phyloP scores from a whole-genome alignment of 2,888 invertebrate species.

The Pterostichus niger region DNA sequence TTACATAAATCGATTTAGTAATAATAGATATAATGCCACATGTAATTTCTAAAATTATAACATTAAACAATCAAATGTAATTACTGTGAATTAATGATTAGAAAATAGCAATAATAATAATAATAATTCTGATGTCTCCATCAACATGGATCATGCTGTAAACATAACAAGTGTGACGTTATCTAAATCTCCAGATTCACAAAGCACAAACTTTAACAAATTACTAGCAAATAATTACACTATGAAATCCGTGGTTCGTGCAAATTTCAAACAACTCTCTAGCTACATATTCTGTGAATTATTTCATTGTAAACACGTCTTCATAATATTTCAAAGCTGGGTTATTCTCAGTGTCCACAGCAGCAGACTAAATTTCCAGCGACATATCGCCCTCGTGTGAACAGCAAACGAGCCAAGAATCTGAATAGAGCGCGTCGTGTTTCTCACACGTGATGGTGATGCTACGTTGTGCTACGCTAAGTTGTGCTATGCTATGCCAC shows the following conservation, averaged over 20 bases:
- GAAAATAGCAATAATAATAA: too few species aligned
- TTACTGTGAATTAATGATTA: too few species aligned
- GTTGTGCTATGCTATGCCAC: conserved; percentile 5
- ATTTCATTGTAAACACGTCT: conserved; percentile 37
- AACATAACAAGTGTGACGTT: too few species aligned
- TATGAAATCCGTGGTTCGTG: conserved; percentile 5
- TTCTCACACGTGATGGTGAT: conserved; percentile 8
- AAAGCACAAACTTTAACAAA: background rate
- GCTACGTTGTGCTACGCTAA: background rate
- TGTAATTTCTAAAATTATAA: too few species aligned
- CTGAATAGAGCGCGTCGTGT: conserved; percentile 18
- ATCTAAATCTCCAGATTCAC: background rate
- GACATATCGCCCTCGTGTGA: conserved; percentile 35
- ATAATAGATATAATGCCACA: too few species aligned
- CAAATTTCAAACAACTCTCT: conserved; percentile 12
- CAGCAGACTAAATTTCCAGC: conserved; percentile 22
- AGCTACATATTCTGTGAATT: conserved; percentile 24
- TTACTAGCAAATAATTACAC: background rate
- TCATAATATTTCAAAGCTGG: conserved; percentile 13
- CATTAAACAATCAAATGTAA: too few species aligned
- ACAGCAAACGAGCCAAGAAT: conserved; percentile 48
- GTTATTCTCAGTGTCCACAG: conserved; percentile 30
- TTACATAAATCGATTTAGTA: too few species aligned
- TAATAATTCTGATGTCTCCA: too few species aligned
- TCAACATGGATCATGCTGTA: too few species aligned